Percentiles rank a stretch among this genome's conserved stretches.
Evolutionary conservation across 2,113 vertebrate genomes (phyloP).

Genomic region (Turdus rufiventris): DNA sequence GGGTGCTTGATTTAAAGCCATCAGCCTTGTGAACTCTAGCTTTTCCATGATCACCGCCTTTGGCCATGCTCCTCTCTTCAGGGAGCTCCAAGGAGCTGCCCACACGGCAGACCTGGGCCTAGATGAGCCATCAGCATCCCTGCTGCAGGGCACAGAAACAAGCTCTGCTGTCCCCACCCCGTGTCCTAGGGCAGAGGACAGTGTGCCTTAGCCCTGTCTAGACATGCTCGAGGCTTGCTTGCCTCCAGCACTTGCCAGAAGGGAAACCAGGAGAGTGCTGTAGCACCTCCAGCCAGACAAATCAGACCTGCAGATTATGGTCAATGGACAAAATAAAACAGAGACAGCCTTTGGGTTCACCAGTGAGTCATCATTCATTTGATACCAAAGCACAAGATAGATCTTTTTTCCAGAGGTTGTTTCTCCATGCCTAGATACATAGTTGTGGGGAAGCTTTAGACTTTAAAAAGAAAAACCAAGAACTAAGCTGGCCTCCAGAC

Average conservation of each 20-base stretch:
- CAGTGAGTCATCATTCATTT: background rate
- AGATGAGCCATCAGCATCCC: background rate
- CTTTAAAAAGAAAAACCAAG: background rate
- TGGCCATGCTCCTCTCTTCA: background rate
- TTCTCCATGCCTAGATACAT: background rate
- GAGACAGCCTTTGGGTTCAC: background rate
- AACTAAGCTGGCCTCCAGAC: background rate
- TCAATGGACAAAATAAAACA: background rate
- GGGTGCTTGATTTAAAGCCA: background rate
- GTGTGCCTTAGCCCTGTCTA: background rate
- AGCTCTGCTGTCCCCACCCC: background rate
- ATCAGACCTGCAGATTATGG: background rate
- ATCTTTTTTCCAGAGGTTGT: background rate
- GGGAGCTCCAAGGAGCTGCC: background rate
- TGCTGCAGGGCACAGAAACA: background rate
- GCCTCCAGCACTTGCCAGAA: background rate
- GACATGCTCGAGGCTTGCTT: fast-evolving
- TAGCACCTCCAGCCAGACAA: background rate
- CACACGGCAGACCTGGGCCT: background rate
- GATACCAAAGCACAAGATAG: background rate
- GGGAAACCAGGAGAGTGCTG: background rate
- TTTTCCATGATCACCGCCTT: background rate
- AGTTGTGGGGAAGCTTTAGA: background rate
- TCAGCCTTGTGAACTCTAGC: background rate
- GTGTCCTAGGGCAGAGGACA: background rate